A percentile compares a stretch with the other conserved stretches of the same genome.
Evolutionary conservation across 1,140 invertebrate species (phyloP).

Genomic region (Apocrypta bakeri): DNA sequence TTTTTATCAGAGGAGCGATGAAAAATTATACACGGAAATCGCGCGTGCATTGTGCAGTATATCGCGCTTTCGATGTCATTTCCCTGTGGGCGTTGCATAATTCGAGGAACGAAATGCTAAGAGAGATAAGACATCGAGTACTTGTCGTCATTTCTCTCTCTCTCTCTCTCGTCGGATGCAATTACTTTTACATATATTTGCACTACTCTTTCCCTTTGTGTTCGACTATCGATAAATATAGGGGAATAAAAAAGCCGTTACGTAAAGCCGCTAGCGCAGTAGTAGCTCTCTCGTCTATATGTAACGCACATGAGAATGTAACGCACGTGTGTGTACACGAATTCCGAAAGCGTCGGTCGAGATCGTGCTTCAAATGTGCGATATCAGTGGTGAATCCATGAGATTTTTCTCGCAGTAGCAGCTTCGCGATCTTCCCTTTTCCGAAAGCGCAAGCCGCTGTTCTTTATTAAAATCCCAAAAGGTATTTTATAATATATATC

Average conservation of each 20-base stretch:
- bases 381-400: background rate
- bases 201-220: background rate
- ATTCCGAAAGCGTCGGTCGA: constrained; percentile 55
- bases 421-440: background rate
- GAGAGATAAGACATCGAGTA: background rate
- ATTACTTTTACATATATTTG: constrained; percentile 44
- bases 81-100: too few species aligned
- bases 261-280: constrained; percentile 30
- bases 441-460: background rate
- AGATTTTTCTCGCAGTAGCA: background rate
- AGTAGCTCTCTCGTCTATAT: background rate
- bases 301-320: too few species aligned
- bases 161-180: constrained; percentile 5
- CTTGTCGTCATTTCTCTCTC: constrained; percentile 2
- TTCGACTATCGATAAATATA: constrained; percentile 43
- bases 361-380: constrained; percentile 61
- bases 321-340: constrained; percentile 41
- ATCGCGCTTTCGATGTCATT: too few species aligned
- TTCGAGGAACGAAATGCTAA: too few species aligned
- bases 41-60: too few species aligned
- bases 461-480: background rate
- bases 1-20: too few species aligned
- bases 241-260: constrained; percentile 49
- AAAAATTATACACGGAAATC: background rate
- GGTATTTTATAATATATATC: too few species aligned